These are phyloP conservation scores for Colletes latitarsis DNA, from an alignment of 1,140 invertebrate genomes.

Conservation along the genomic window DNA sequence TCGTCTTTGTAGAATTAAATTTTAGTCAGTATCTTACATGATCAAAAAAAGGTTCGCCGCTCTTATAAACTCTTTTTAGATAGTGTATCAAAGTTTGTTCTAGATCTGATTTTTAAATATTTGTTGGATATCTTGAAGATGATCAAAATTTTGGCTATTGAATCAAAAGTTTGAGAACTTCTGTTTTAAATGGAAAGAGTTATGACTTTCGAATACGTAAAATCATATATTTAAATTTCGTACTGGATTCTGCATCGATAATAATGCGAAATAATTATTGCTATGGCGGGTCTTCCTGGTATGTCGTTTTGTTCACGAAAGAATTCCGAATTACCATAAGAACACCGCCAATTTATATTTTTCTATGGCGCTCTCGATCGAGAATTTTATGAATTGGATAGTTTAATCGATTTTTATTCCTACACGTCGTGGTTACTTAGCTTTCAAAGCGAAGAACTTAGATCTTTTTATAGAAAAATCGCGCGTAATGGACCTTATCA, in stretches of 20 bases:
- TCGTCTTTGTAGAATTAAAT: too few relatives aligned
- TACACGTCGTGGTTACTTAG: conserved; percentile 21
- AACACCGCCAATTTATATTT: conserved; percentile 46
- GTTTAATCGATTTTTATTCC: conserved; percentile 45
- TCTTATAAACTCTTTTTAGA: background rate
- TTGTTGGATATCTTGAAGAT: background rate
- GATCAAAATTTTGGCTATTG: background rate
- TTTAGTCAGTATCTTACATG: too few relatives aligned
- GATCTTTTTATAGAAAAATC: conserved; percentile 8
- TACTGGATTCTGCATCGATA: conserved; percentile 48
- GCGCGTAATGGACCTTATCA: background rate
- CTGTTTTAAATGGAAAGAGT: conserved; percentile 15
- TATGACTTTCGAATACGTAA: background rate
- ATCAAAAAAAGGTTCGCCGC: too few relatives aligned
- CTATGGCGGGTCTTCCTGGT: conserved; percentile 29
- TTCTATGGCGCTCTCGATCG: conserved; percentile 37
- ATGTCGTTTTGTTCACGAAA: conserved; percentile 38
- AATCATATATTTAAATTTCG: conserved; percentile 4
- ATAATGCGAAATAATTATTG: conserved; percentile 47
- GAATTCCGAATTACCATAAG: conserved; percentile 35
- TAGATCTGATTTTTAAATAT: background rate
- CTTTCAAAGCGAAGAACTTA: conserved; percentile 18
- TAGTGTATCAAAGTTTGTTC: too few relatives aligned
- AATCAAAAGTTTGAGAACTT: conserved; percentile 26
- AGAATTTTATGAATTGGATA: conserved; percentile 47